Base-by-base conservation (phyloP, 2,888 invertebrate genomes). In the Nipponacmea schrenckii region DNA sequence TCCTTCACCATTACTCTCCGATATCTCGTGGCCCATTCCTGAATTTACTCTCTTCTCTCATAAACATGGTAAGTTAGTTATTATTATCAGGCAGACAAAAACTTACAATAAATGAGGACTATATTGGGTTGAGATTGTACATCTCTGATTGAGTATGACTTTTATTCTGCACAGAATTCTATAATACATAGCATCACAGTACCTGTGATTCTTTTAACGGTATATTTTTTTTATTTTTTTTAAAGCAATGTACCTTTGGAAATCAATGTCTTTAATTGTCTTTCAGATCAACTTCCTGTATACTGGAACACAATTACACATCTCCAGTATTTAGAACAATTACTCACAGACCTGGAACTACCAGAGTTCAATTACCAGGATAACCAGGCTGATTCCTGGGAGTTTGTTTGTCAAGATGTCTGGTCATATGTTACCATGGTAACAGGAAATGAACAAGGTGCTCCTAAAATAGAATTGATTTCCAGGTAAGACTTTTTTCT, bases 271-370 rank as follows among this genome's bases (percentile, higher is more conserved):
- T n/a, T 31, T 26, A 63, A 14, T 24, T 72, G 17, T 2, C 24
- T 69, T 76, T 39, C 73, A 83, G 83, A 71, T 64, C 65, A 79
- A 48, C 83, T 81, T 27, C 73, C 80, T 12, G 64, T 71, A 14
- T 76, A 82, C 70, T 86, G 86, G 86, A 85, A 85, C 74, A 79
- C 75, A 27, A 79, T 74, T 39, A 76, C 77, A n/a, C 81, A 84
- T 67, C 71, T 83, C 66, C 74, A 78, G 14, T 76, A 80, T 68
- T 67, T 85, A 31, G 74, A 73, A 20, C 74, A 78, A 44, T 63
- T 80, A 44, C 64, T 84, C 15, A 45, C 73, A 26, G 74, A 75
- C 39, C 75, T 86, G 71, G 75, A 75, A 64, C 77, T 86, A 65
- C 86, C 85, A 67, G 73, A 75, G 71, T 84, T 83, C 70, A 68